Evolutionary conservation across 2,888 invertebrate species (phyloP).

Genomic region (Teinopalpus imperialis): DNA sequence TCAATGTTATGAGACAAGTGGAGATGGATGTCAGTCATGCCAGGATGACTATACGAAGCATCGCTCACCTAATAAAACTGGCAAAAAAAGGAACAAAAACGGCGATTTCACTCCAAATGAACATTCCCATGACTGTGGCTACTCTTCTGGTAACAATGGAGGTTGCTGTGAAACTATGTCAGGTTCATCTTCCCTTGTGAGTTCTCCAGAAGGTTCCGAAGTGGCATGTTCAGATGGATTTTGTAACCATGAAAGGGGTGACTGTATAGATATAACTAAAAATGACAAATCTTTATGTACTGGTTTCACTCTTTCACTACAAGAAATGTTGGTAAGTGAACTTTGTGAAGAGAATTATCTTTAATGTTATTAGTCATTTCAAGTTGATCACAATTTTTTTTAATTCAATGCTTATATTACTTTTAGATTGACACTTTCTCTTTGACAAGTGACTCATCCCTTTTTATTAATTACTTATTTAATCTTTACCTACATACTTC

Average conservation of each 20-base stretch:
- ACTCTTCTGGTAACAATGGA: conserved; percentile 92
- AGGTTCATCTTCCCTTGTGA: conserved; percentile 88
- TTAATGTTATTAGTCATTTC: too few relatives aligned
- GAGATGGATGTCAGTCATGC: conserved; percentile 70
- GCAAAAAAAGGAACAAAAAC: conserved; percentile 67
- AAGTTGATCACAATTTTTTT: too few relatives aligned
- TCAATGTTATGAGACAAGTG: conserved; percentile 56
- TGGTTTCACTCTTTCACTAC: conserved; percentile 84
- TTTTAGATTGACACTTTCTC: too few relatives aligned
- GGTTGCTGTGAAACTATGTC: conserved; percentile 86
- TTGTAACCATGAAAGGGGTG: conserved; percentile 88
- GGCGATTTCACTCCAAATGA: conserved; percentile 85
- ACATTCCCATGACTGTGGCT: conserved; percentile 92
- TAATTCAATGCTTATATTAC: too few relatives aligned
- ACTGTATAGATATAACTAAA: conserved; percentile 66
- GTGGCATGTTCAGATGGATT: conserved; percentile 94
- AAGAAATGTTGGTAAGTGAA: conserved; percentile 88
- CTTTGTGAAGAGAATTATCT: not conserved
- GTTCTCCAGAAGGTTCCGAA: conserved; percentile 95
- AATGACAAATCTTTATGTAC: conserved; percentile 65
- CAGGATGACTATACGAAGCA: conserved; percentile 69
- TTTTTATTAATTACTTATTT: too few relatives aligned
- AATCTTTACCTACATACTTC: too few relatives aligned
- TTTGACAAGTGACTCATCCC: too few relatives aligned
- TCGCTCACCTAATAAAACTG: conserved; percentile 63